Evolutionary conservation across 1,140 invertebrate genomes (phyloP), one percentile per base, ranked within the genome.

Genomic region (Aporrectodea caliginosa): DNA sequence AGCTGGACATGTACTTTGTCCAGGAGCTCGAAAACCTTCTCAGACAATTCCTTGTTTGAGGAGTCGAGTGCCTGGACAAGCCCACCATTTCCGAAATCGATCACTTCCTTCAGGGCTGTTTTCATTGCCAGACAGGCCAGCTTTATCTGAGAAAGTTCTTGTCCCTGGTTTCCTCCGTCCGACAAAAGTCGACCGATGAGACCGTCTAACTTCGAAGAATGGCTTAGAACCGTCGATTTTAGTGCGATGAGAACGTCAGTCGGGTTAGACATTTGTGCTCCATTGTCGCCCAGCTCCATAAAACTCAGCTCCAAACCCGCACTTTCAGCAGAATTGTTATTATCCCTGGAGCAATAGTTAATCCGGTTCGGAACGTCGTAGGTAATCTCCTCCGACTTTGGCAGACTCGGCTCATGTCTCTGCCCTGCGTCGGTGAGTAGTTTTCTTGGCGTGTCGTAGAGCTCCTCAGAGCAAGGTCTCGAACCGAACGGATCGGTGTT

Each of bases 381-480:
- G 6, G 43, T 58, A 58, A 12, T 58, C 22, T 58, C 43, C 22
- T 58, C 22, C 6, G 6, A 12, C 22, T 58, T 22, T 58, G 6
- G 6, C 43, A 58, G 43, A 58, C 43, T 58, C 22, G 6, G 43
- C 43, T 58, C 22, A 58, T 22, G 43, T 58, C 43, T 22, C 33
- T 35, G 35, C 34, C 16, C 33, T 22, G 16, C 29, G 22, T 35
- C 33, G 22, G 34, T 58, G 32, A 27, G n/a, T 14, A 30, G 43
- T 35, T 29, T 76, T 76, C 75, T 35, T 35, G 75, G 75, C 34
- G 35, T 43, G 43, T 76, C 75, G 27, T 76, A 76, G 1, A 76
- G n/a, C 16, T 76, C 75, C n/a, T 6, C 22, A 16, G 43, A 76
- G 14, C 27, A 43, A n/a, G 22, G 32, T 58, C n/a, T n/a, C 43